Conservation (phyloP, 2,888 invertebrate genomes). For the Noctua fimbriata region DNA sequence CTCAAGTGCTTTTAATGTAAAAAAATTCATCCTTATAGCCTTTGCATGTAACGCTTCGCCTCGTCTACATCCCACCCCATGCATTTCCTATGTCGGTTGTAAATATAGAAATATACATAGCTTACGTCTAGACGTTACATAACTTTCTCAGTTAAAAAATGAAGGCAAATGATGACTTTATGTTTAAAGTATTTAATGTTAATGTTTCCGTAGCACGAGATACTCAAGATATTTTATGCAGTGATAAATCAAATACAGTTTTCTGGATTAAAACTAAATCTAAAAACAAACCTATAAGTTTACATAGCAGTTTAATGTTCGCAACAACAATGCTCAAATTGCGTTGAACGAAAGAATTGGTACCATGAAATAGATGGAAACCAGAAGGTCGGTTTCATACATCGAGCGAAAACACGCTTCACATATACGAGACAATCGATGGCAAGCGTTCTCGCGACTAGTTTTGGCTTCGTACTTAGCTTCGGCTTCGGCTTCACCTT, state of each 20-base stretch:
- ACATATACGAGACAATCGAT: neutral
- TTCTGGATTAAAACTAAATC: constrained; percentile 2
- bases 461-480: too few relatives aligned
- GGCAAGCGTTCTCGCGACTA: neutral
- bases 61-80: constrained; percentile 30
- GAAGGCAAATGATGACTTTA: neutral
- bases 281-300: neutral
- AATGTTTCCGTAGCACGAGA: constrained; percentile 21
- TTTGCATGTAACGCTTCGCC: constrained; percentile 21
- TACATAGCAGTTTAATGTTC: constrained; percentile 21
- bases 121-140: constrained; percentile 26
- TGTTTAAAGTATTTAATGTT: neutral
- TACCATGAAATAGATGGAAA: neutral
- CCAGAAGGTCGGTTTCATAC: constrained; percentile 12
- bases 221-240: neutral
- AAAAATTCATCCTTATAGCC: constrained; percentile 13
- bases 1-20: constrained; percentile 36
- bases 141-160: neutral
- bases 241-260: constrained; percentile 3
- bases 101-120: neutral
- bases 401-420: neutral
- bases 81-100: constrained; percentile 14
- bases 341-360: constrained; percentile 49
- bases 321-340: constrained; percentile 41
- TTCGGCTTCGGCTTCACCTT: too few relatives aligned